phyloP scores from a whole-genome alignment of 2,888 invertebrate genomes.

The Blastobasis adustella region DNA sequence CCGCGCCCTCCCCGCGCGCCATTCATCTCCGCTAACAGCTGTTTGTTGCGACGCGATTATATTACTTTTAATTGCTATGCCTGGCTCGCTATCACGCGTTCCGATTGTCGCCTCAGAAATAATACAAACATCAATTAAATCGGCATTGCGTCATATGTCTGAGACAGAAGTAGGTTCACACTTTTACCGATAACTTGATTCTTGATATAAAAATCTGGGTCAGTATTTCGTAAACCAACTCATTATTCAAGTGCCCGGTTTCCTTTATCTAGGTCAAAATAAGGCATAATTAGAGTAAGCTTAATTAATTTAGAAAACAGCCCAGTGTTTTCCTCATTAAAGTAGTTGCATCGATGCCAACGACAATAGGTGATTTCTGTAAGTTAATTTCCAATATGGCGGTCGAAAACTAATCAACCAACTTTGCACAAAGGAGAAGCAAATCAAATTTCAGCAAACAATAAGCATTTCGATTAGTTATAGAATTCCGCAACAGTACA shows the following conservation, averaged over 20 bases:
- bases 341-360: too few relatives aligned
- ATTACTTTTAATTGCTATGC: conserved; percentile 32
- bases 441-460: conserved; percentile 58
- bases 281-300: too few relatives aligned
- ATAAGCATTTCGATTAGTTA: conserved; percentile 51
- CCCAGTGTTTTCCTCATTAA: too few relatives aligned
- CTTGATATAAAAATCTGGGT: too few relatives aligned
- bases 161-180: neutral
- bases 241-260: too few relatives aligned
- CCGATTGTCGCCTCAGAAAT: conserved; percentile 8
- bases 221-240: too few relatives aligned
- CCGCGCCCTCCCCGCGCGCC: conserved; percentile 18
- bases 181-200: too few relatives aligned
- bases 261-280: too few relatives aligned
- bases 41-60: conserved; percentile 46
- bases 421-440: conserved; percentile 11
- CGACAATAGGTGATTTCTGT: neutral
- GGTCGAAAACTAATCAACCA: conserved; percentile 4
- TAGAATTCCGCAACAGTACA: conserved; percentile 63
- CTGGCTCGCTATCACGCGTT: conserved; percentile 14
- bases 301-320: too few relatives aligned
- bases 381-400: neutral
- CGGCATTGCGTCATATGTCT: conserved; percentile 14
- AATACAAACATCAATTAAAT: conserved; percentile 3
- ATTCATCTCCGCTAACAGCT: conserved; percentile 50